These are phyloP conservation scores for Cochlearius cochlearius DNA, from an alignment of 2,113 vertebrate genomes.

Conservation along the genomic window DNA sequence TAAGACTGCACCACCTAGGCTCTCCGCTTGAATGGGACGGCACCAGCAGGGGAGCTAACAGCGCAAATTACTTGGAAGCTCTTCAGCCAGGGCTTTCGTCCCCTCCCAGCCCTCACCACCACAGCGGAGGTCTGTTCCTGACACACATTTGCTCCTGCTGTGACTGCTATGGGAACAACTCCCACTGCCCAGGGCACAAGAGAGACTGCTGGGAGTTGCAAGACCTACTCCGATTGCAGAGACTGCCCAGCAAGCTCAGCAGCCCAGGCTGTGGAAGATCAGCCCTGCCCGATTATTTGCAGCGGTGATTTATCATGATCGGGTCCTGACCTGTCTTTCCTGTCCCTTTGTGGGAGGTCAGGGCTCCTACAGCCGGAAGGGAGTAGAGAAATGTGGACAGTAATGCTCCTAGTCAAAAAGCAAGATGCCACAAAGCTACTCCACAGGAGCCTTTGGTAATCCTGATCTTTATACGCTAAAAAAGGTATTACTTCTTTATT, in stretches of 20 bases:
- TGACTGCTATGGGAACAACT: not conserved
- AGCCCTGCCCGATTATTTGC: not conserved
- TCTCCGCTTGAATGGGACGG: accelerated
- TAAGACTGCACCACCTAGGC: not conserved
- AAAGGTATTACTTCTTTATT: not conserved
- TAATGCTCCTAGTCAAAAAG: not conserved
- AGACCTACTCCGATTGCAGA: not conserved
- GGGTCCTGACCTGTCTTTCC: not conserved
- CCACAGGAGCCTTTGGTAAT: not conserved
- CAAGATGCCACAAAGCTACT: not conserved
- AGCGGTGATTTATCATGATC: not conserved
- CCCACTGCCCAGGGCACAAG: not conserved
- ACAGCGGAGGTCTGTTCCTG: accelerated
- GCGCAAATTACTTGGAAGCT: not conserved
- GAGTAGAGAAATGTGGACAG: not conserved
- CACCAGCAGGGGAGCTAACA: not conserved
- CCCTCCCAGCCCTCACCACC: not conserved
- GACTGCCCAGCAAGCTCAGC: not conserved
- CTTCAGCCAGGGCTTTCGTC: not conserved
- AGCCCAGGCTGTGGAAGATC: not conserved
- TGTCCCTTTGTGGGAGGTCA: not conserved
- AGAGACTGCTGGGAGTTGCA: not conserved
- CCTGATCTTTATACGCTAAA: not conserved
- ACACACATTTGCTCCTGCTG: not conserved
- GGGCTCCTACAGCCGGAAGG: not conserved